These are phyloP conservation scores for Lepilemur ruficaudatus DNA, from an alignment of 2,797 vertebrate genomes.

Conservation along the genomic window DNA sequence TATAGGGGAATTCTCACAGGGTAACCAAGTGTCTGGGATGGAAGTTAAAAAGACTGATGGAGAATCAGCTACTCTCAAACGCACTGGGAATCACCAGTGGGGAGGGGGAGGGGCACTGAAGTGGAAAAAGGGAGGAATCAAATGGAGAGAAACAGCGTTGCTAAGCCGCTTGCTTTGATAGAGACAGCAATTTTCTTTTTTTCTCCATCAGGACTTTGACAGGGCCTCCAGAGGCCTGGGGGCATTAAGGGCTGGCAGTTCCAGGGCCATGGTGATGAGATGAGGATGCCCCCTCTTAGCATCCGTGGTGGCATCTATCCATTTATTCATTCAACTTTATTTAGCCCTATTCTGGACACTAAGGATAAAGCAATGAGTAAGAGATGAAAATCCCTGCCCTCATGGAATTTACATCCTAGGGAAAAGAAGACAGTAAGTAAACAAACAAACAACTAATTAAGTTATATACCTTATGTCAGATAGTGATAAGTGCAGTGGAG, in stretches of 20 bases:
- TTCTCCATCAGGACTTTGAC: background rate
- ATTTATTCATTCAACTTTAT: background rate
- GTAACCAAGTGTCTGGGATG: background rate
- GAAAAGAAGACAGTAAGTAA: conserved; percentile 27
- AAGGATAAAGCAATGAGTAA: conserved; percentile 7
- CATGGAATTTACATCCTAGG: background rate
- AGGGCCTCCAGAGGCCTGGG: background rate
- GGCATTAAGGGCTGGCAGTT: background rate
- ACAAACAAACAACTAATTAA: background rate
- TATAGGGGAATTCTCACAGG: conserved; percentile 48
- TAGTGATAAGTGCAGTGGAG: background rate
- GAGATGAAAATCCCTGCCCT: background rate
- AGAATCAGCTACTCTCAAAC: conserved; percentile 1
- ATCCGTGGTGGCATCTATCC: background rate
- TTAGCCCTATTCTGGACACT: background rate
- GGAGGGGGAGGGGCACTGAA: background rate
- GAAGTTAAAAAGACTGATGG: conserved; percentile 2
- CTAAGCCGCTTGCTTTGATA: conserved; percentile 56
- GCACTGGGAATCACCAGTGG: background rate
- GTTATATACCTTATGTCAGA: background rate
- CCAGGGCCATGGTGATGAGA: background rate
- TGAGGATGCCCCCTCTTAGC: background rate
- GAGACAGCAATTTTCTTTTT: conserved; percentile 61
- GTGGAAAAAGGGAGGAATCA: background rate
- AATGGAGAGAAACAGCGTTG: conserved; percentile 38